Evolutionary conservation across 2,888 invertebrate genomes (phyloP), one percentile per base, ranked within the genome.

Genomic region (Athalia cordata): DNA sequence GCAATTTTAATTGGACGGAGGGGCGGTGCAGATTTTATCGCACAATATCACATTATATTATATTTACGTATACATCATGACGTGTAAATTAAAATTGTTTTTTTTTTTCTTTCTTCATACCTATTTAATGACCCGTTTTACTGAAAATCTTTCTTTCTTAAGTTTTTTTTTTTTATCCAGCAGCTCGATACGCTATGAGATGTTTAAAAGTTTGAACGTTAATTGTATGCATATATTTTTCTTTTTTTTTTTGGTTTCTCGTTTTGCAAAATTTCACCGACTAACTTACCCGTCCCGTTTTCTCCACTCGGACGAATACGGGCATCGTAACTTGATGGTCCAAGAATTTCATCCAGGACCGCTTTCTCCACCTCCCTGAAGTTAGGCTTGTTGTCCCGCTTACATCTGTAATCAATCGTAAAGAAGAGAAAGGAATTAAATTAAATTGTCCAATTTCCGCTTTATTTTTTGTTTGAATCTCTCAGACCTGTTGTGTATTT

Each of bases 341-440:
- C 97, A 88, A 98, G 93, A 91, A 98, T 98, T 92, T 96, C 95
- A 92, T 98, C 98, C 91, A 98, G 92, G 87, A 98, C 96, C 92
- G 97, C 95, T 91, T 98, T 98, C 92, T 98, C 98, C 92, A 96
- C 97, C 92, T 96, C 97, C 86, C 98, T 94, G 93, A 96, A 97
- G 93, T 97, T 97, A 91, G 96, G 94, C 92, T 95, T 96, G 88
- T 95, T 96, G 88, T 92, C 93, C 91, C 93, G 94, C 92, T 93
- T 93, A 91, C 95, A 95, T 93, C 96, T 96, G 92, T 81, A 89
- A 88, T 55, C 55, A 7, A 55, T 55, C 55, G 55, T 55, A 11
- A 55, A 7, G n/a, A 8, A 62, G n/a, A 29, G 47, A 11, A 64
- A 61, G 5, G 3, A 62, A 49, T 29, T 3, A 50, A 62, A 29